A percentile compares a stretch with the other conserved stretches of the same genome.
Conservation (phyloP, 92 coral and sea anemone genomes). For the Heteractis magnifica region DNA sequence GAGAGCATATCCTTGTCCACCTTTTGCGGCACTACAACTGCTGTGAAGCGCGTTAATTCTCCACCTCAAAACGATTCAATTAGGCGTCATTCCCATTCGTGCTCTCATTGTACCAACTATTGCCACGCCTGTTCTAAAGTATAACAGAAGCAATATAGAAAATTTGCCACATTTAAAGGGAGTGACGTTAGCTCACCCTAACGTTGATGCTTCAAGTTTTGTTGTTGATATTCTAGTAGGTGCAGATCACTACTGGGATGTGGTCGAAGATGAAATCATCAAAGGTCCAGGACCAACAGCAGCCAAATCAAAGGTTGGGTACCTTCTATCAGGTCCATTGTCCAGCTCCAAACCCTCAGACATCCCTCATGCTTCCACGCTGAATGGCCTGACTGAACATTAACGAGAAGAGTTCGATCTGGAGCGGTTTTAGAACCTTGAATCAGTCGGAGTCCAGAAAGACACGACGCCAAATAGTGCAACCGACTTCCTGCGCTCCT, state of each 20-base stretch:
- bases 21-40: constrained; percentile 28
- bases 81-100: constrained; percentile 21
- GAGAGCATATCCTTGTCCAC: constrained; percentile 30
- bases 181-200: constrained; percentile 43
- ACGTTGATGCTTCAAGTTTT: constrained; percentile 14
- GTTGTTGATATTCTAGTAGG: constrained; percentile 36
- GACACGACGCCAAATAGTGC: no score
- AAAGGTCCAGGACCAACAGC: constrained; percentile 58
- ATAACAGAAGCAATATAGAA: background rate
- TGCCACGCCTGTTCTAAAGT: constrained; percentile 35
- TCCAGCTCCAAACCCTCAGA: background rate
- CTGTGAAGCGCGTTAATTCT: constrained; percentile 21
- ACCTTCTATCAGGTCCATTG: constrained; percentile 34
- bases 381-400: constrained; percentile 14
- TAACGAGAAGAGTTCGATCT: constrained; percentile 23
- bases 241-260: constrained; percentile 54
- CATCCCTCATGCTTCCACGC: background rate
- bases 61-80: constrained; percentile 1
- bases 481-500: no score
- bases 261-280: constrained; percentile 49
- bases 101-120: constrained; percentile 44
- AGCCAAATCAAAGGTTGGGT: constrained; percentile 34
- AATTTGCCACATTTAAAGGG: constrained; percentile 33
- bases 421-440: constrained; percentile 39
- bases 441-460: constrained; percentile 26